Evolutionary conservation across 2,888 invertebrate species (phyloP), one percentile per base, ranked within the genome.

Genomic region (Protonemura montana): DNA sequence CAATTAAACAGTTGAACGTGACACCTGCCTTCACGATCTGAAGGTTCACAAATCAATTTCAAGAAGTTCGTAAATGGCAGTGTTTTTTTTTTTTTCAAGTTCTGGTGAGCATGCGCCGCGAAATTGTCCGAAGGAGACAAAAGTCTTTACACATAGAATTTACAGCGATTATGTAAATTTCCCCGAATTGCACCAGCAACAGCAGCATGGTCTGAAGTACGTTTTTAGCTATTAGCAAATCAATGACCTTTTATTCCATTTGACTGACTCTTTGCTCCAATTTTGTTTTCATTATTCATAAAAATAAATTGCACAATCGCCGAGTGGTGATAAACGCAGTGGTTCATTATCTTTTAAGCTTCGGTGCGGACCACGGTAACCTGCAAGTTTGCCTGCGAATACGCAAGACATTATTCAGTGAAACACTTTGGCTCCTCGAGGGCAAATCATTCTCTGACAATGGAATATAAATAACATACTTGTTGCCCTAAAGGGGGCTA

Each of bases 181-280:
- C 59, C 59, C 59, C 6, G 21, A 59, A 59, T 59, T 21, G 59
- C 21, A 21, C 2, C 21, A 21, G 59, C 21, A 10, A 59, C 59
- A n/a, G n/a, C n/a, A n/a, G n/a, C n/a, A n/a, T n/a, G 7, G 1
- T 59, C 1, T 59, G 35, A 35, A 35, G 35, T 35, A 35, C n/a
- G n/a, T n/a, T n/a, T 35, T 6, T 10, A 10, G 10, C 59, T 10
- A 59, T 59, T 59, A 59, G 21, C 59, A 59, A 3, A 59, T 13
- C 59, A 59, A 21, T 59, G 59, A 59, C 59, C 59, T 59, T 59
- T 59, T 59, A 59, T 59, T 59, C 59, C 59, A 59, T 3, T 21
- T 59, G 59, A 59, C 59, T 59, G 59, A 59, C 16, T 59, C 59
- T 59, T n/a, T 59, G 59, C 59, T 59, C 59, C 59, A 59, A 59